Conservation (phyloP, 2,888 invertebrate genomes). For the Orgyia antiqua region DNA sequence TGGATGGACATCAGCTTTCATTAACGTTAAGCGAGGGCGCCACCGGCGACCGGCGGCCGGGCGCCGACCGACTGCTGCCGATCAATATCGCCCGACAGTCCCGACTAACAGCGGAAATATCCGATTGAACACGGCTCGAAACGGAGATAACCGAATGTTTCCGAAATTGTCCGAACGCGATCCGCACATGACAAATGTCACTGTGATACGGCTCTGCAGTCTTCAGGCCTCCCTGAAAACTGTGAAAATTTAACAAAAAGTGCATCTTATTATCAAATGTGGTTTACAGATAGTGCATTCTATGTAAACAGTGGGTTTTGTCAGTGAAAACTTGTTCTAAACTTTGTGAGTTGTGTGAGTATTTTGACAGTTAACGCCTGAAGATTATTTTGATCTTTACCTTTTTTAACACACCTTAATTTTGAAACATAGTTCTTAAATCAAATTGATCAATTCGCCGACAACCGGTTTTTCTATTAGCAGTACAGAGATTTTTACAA, state of each 20-base stretch:
- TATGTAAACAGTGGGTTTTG: slow-evolving; percentile 32
- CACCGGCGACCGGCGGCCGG: slow-evolving; percentile 66
- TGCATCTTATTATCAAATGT: slow-evolving; percentile 31
- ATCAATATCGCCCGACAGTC: slow-evolving; percentile 52
- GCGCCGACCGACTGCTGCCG: slow-evolving; percentile 48
- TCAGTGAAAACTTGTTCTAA: slow-evolving; percentile 28
- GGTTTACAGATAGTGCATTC: slow-evolving; percentile 40
- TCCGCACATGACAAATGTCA: slow-evolving; percentile 71
- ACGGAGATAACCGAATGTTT: slow-evolving; percentile 32
- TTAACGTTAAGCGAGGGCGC: slow-evolving; percentile 66
- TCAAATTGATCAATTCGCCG: too few relatives aligned
- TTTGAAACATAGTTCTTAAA: slow-evolving; percentile 10
- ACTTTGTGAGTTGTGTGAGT: slow-evolving; percentile 53
- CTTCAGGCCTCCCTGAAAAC: slow-evolving; percentile 67
- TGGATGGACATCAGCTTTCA: slow-evolving; percentile 70
- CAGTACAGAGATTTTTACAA: slow-evolving; percentile 6
- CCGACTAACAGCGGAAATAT: slow-evolving; percentile 20
- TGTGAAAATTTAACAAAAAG: slow-evolving; percentile 44
- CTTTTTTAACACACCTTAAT: slow-evolving; percentile 17
- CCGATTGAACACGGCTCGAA: slow-evolving; percentile 34
- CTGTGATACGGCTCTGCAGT: slow-evolving; percentile 60
- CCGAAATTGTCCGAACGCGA: slow-evolving; percentile 38
- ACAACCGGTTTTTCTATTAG: too few relatives aligned
- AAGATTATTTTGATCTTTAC: slow-evolving; percentile 26
- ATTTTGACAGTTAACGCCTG: slow-evolving; percentile 32